Base-by-base conservation (phyloP, 2,113 vertebrate genomes). In the Nothobranchius kuhntae region DNA sequence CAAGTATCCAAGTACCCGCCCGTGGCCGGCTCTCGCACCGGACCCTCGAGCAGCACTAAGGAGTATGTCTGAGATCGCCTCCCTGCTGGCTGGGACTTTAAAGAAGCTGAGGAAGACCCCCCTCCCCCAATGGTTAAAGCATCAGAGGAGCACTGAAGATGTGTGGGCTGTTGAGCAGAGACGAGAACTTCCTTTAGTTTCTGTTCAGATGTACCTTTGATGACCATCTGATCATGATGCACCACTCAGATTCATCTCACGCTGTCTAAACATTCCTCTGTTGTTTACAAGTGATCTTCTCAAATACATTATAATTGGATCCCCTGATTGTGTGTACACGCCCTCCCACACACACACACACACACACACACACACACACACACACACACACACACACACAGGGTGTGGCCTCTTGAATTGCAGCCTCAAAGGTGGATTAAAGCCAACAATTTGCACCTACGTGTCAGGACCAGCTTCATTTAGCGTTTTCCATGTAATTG, bases 41-140 rank as follows among this genome's bases (percentile, higher is more conserved):
- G 80, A 65, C 38, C 85, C 45, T 68, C 90, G 1, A 92, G 80
- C 77, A 89, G 89, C 78, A 88, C 80, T 56, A 95, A 94, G 82
- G 96, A 97, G 53, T 96, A 96, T 0, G 96, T 96, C 58, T 97
- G 89, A 92, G 78, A 85, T 46, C 13, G 7, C n/a, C 67, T 74
- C 57, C 63, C 56, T 1, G 9, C 56, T 67, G 69, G 21, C 44
- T 21, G 60, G 71, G 46, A 78, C 59, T 67, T 45, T 14, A 50
- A 73, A 30, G 61, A 38, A 68, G 62, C 57, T 12, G 52, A 64
- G 14, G 9, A 55, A 40, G 65, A 83, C n/a, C 9, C 13, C 24
- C 13, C 17, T 8, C 15, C n/a, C 10, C 30, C 13, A 9, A 0
- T 53, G 17, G 42, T 47, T 61, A 26, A 54, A 61, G 57, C 58